Evolutionary conservation across 2,888 invertebrate genomes (phyloP), one percentile per base, ranked within the genome.

Genomic region (Rhaphigaster nebulosa): DNA sequence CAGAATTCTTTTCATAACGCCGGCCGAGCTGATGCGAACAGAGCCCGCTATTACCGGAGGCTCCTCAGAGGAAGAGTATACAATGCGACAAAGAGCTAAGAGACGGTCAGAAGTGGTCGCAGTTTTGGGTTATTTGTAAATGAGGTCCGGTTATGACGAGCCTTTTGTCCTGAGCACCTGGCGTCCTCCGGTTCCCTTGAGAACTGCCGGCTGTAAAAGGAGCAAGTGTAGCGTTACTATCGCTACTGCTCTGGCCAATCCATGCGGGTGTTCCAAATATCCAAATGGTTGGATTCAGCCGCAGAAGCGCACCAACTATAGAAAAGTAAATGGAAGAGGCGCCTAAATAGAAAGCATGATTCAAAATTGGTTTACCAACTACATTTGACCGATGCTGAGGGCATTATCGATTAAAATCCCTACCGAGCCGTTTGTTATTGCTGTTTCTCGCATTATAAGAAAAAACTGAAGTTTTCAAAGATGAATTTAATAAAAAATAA

Each of bases 111-210:
- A 56, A 88, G 60, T 38, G 88, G 56, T 88, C 56, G 20, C 56
- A 88, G 88, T 88, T 88, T 88, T 88, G 76, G 89, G 76, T 76
- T 89, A 89, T 89, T 89, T 89, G 89, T 89, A 89, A 89, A 89
- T 89, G 89, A 89, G 89, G 89, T 89, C 89, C 89, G 52, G 89
- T 89, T 89, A 89, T 89, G 89, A 89, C 89, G 88, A 89, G 76
- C 80, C 80, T 54, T 89, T 89, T 60, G 60, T 65, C 76, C 70
- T 1, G 18, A 50, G 26, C 89, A 89, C 89, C 89, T 89, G 89
- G 80, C 88, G n/a, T n/a, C 50, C 54, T 26, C n/a, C 41, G 60
- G 88, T 60, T 60, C 41, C 56, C 56, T 50, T 84, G 84, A 84
- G 60, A 60, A 60, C 60, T 26, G 41, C 56, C 52, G 88, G 18